Conservation (phyloP, 2,113 vertebrate genomes). For the Triplophysa rosa region DNA sequence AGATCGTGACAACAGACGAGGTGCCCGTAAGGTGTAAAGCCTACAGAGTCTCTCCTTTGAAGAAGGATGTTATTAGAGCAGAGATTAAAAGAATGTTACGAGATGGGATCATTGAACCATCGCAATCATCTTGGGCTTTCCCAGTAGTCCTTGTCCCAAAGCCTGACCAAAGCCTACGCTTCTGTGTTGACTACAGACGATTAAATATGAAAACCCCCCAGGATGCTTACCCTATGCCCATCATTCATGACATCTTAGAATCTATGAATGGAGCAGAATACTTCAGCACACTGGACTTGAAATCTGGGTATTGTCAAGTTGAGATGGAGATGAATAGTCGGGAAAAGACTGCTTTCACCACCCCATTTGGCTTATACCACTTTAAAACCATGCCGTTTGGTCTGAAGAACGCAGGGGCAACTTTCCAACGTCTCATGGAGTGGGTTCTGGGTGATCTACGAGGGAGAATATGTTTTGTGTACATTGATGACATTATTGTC, state of each 20-base stretch:
- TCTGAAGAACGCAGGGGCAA: slow-evolving; percentile 7
- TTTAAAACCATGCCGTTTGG: no score
- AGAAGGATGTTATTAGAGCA: not conserved
- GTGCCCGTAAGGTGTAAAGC: not conserved
- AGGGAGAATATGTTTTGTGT: slow-evolving; percentile 36
- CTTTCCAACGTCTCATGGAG: no score
- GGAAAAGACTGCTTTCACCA: slow-evolving; percentile 32
- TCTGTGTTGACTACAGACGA: not conserved
- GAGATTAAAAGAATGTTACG: not conserved
- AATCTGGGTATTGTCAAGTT: not conserved
- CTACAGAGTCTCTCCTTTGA: not conserved
- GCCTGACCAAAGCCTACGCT: not conserved
- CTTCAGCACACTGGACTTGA: no score
- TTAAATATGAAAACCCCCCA: no score
- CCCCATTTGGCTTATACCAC: slow-evolving; percentile 6
- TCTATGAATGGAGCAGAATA: no score
- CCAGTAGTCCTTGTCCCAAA: not conserved
- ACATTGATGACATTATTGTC: slow-evolving; percentile 41
- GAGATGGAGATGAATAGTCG: not conserved
- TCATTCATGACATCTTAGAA: no score
- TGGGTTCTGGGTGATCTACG: not conserved
- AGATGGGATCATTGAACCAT: not conserved
- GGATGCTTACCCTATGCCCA: no score
- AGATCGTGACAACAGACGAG: not conserved
- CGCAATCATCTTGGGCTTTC: slow-evolving; percentile 1